Percentiles rank a stretch among this genome's conserved stretches.
These are phyloP conservation scores for Diabrotica undecimpunctata DNA, from an alignment of 1,140 invertebrate species.

Conservation along the genomic window DNA sequence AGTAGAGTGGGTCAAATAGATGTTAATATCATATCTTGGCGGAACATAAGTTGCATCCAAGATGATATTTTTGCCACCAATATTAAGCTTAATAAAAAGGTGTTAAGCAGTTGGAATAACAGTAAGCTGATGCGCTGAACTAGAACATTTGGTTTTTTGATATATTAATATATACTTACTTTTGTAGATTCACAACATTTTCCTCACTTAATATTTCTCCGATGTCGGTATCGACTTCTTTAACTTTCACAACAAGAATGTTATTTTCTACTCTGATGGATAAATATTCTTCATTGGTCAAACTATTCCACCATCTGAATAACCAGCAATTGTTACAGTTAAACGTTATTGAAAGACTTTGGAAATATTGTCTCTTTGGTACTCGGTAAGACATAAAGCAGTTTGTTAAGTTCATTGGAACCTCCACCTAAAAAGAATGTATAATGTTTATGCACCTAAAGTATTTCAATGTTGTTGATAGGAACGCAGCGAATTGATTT, in stretches of 20 bases:
- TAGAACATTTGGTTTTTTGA: too few species aligned
- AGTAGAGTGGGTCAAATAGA: too few species aligned
- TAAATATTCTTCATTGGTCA: not conserved
- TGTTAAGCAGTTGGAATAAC: too few species aligned
- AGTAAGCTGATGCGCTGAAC: too few species aligned
- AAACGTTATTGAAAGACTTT: slow-evolving; percentile 30
- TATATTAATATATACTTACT: too few species aligned
- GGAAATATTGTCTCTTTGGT: slow-evolving; percentile 25
- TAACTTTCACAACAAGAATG: slow-evolving; percentile 8
- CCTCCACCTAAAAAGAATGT: slow-evolving; percentile 30
- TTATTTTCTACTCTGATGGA: slow-evolving; percentile 20
- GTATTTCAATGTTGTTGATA: too few species aligned
- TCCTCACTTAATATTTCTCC: slow-evolving; percentile 24
- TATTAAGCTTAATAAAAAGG: too few species aligned
- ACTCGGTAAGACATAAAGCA: slow-evolving; percentile 74
- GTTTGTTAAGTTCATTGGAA: slow-evolving; percentile 50
- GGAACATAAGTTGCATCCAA: too few species aligned
- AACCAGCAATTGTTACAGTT: slow-evolving; percentile 32
- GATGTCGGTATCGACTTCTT: slow-evolving; percentile 18
- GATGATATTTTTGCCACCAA: too few species aligned
- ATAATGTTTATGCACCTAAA: too few species aligned
- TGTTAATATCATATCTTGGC: too few species aligned
- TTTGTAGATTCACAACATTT: slow-evolving; percentile 23
- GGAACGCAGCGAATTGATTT: too few species aligned
- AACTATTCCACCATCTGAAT: slow-evolving; percentile 23